phyloP scores from a whole-genome alignment of 2,113 vertebrate genomes.

The Chaetodon auriga region DNA sequence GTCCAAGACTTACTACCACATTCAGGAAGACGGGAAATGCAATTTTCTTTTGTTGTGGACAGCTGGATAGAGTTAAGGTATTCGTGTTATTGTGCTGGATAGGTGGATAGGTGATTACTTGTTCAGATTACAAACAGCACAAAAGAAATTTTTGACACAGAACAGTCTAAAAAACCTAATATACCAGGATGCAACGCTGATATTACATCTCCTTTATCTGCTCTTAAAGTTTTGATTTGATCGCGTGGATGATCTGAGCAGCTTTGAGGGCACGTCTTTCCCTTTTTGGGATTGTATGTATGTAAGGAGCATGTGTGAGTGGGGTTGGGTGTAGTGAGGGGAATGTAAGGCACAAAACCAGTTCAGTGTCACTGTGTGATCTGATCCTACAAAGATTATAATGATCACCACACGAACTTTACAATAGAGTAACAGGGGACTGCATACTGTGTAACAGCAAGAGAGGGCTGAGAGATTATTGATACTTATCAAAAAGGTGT shows the following conservation, averaged over 20 bases:
- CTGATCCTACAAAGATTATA: constrained; percentile 38
- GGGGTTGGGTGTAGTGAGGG: constrained; percentile 1
- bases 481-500: constrained; percentile 33
- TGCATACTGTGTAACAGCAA: background rate
- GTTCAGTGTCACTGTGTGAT: constrained; percentile 56
- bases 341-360: constrained; percentile 42
- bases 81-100: constrained; percentile 13
- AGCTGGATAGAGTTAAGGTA: background rate
- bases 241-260: background rate
- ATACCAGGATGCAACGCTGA: background rate
- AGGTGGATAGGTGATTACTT: background rate
- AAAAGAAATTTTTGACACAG: background rate
- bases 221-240: background rate
- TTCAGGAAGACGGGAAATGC: background rate
- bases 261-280: background rate
- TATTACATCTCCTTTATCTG: constrained; percentile 2
- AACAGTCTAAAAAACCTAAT: background rate
- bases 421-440: constrained; percentile 26
- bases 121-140: constrained; percentile 9
- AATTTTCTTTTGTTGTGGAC: constrained; percentile 10
- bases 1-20: background rate
- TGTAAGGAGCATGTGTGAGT: background rate
- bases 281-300: background rate
- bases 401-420: constrained; percentile 37
- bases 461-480: constrained; percentile 9